Evolutionary conservation across 2,888 invertebrate genomes (phyloP), one percentile per base, ranked within the genome.

Genomic region (Schrankia costaestrigalis): DNA sequence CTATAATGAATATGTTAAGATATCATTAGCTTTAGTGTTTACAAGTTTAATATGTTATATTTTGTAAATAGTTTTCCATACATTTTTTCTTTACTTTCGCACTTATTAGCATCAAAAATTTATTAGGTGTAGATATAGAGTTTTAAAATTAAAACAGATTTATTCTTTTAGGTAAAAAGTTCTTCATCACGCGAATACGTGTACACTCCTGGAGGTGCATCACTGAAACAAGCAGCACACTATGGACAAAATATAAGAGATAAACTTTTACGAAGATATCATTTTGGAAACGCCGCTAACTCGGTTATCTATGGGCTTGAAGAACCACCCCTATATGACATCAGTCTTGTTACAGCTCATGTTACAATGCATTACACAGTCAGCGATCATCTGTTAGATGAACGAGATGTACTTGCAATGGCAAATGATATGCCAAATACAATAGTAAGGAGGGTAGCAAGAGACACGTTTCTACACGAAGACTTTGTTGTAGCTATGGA

Each of bases 171-270:
- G 2, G 2, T 10, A 22, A 12, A 24, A 24, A n/a, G n/a, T n/a
- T n/a, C n/a, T n/a, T n/a, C n/a, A n/a, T n/a, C n/a, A n/a, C n/a
- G n/a, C n/a, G n/a, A n/a, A n/a, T n/a, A n/a, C n/a, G n/a, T n/a
- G n/a, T 25, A 25, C 13, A n/a, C 30, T 1, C 29, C 38, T 7
- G 47, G 56, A 0, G 81, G 83, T 1, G 77, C 70, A 7, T 49
- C 81, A 0, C 11, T 79, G 1, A 83, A 81, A 35, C 81, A 82
- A 58, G 18, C 76, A 1, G 81, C 73, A 0, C 82, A 81, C 42
- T 84, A 61, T 34, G 81, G 81, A 0, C 84, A 84, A 49, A 81
- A 78, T 37, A 65, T 84, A 8, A 60, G 72, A 26, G 74, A 72
- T 36, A 63, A 56, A 41, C 21, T 38, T 1, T 84, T 84, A 54